Evolutionary conservation across 2,888 invertebrate genomes (phyloP).

Genomic region (Spatulosminthurus flaviceps): DNA sequence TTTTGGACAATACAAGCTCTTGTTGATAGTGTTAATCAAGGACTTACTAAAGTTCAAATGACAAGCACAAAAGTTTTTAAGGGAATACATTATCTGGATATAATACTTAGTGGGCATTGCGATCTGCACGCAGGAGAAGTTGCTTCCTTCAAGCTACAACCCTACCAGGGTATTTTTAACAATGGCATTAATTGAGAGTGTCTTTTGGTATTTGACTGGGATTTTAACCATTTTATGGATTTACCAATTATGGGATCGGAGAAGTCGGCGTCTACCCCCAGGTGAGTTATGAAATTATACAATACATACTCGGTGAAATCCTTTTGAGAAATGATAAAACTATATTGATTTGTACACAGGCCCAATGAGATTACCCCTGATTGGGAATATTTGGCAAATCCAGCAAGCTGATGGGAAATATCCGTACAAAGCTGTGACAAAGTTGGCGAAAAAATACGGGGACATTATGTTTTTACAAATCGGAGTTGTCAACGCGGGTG

Average conservation of each 20-base stretch:
- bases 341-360: constrained; percentile 4
- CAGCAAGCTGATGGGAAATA: neutral
- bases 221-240: neutral
- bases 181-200: neutral
- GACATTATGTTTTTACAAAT: neutral
- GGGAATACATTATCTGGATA: too few species aligned
- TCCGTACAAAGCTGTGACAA: neutral
- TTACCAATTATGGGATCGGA: neutral
- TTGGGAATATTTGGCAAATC: neutral
- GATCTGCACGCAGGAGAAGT: too few species aligned
- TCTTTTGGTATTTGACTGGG: neutral
- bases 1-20: too few species aligned
- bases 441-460: neutral
- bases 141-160: too few species aligned
- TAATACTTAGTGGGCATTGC: too few species aligned
- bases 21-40: too few species aligned
- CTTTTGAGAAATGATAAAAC: too few species aligned
- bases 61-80: too few species aligned
- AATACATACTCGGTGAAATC: neutral
- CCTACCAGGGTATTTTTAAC: too few species aligned
- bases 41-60: too few species aligned
- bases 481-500: neutral
- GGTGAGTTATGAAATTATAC: neutral
- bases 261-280: neutral
- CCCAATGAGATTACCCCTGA: neutral